Conservation (phyloP, 2,113 vertebrate species). For the Embiotoca jacksoni region DNA sequence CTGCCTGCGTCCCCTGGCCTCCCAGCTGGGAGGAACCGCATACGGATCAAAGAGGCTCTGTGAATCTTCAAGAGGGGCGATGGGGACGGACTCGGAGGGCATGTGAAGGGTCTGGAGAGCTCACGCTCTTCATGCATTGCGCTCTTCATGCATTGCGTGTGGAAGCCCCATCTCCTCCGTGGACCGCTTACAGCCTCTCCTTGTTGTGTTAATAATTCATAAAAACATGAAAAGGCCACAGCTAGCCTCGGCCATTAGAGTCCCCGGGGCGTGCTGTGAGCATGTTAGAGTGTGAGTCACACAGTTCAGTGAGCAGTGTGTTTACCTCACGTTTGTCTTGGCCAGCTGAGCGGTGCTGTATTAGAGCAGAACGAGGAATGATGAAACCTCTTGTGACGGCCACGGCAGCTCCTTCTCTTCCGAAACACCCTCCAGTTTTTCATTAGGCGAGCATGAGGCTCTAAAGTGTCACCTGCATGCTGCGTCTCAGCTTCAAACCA, state of each 20-base stretch:
- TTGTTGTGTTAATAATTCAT: constrained; percentile 62
- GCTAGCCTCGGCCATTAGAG: constrained; percentile 19
- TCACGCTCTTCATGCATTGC: constrained; percentile 17
- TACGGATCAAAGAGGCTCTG: constrained; percentile 68
- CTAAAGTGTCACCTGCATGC: neutral
- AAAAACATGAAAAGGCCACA: constrained; percentile 32
- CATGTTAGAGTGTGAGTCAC: constrained; percentile 41
- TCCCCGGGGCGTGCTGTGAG: constrained; percentile 26
- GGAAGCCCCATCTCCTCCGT: constrained; percentile 26
- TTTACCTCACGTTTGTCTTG: constrained; percentile 52
- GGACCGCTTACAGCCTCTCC: constrained; percentile 33
- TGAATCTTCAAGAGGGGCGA: constrained; percentile 58
- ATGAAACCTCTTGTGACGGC: constrained; percentile 41
- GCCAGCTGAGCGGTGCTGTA: constrained; percentile 37
- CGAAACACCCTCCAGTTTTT: neutral
- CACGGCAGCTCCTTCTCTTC: neutral
- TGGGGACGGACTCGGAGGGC: constrained; percentile 49
- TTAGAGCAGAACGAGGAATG: constrained; percentile 17
- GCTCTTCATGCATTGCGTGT: constrained; percentile 33
- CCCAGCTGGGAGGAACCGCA: constrained; percentile 67
- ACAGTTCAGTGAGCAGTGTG: constrained; percentile 43
- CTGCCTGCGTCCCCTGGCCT: constrained; percentile 60
- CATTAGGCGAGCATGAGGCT: neutral
- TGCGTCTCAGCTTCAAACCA: neutral
- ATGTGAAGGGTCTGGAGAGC: constrained; percentile 56